phyloP scores from a whole-genome alignment of 2,113 vertebrate genomes.

The Odontesthes bonariensis region DNA sequence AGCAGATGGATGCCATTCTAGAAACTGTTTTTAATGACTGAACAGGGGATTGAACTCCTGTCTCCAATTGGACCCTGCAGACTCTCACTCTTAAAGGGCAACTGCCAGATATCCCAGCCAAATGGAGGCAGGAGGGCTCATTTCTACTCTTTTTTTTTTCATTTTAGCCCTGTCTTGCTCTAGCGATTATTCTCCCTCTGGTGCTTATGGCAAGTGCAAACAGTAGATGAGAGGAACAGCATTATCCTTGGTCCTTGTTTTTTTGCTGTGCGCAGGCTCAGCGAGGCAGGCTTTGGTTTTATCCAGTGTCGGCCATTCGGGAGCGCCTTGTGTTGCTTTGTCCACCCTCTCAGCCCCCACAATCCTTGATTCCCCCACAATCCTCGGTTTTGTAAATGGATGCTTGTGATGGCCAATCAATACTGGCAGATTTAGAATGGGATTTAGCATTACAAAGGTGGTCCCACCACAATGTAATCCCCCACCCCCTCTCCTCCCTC shows the following conservation, averaged over 20 bases:
- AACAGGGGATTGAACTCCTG: constrained; percentile 74
- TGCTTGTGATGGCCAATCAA: constrained; percentile 80
- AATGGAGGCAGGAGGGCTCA: constrained; percentile 66
- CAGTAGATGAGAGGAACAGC: constrained; percentile 51
- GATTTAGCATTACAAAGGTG: constrained; percentile 81
- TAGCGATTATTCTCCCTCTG: constrained; percentile 47
- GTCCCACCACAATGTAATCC: constrained; percentile 76
- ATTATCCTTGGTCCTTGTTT: constrained; percentile 44
- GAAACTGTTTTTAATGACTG: constrained; percentile 80
- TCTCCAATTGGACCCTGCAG: constrained; percentile 71
- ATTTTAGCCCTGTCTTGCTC: constrained; percentile 50
- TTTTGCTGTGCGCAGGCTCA: constrained; percentile 43
- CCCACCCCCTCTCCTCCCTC: constrained; percentile 43
- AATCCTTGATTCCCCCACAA: constrained; percentile 44
- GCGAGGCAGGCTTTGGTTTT: constrained; percentile 62
- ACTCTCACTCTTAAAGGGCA: constrained; percentile 79
- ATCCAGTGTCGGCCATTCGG: constrained; percentile 66
- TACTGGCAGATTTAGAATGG: constrained; percentile 78
- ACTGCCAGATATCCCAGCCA: constrained; percentile 73
- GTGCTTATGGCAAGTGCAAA: constrained; percentile 39
- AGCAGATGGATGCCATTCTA: constrained; percentile 81
- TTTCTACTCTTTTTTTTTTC: constrained; percentile 21
- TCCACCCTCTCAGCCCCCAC: constrained; percentile 19
- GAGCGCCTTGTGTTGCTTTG: constrained; percentile 55
- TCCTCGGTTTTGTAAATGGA: constrained; percentile 66